Percentiles rank a stretch among this genome's conserved stretches.
phyloP scores from a whole-genome alignment of 2,797 vertebrate genomes.

The Urocyon cinereoargenteus region DNA sequence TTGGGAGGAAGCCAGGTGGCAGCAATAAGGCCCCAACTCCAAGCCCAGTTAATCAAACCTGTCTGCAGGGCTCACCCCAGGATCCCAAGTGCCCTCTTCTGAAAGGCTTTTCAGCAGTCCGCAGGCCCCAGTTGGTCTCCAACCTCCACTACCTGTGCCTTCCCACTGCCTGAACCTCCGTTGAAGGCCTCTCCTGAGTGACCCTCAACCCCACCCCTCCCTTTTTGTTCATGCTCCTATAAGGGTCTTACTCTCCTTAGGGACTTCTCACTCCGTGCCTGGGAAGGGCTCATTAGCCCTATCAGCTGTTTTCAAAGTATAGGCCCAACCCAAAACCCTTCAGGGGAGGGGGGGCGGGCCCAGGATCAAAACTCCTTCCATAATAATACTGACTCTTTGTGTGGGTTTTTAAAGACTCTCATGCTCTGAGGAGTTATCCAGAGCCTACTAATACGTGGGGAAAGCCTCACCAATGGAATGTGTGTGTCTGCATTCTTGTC shows the following conservation, averaged over 20 bases:
- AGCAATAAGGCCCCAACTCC: not conserved
- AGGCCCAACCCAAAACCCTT: not conserved
- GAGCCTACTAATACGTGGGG: not conserved
- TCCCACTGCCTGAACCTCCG: not conserved
- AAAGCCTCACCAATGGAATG: not conserved
- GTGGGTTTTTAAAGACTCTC: not conserved
- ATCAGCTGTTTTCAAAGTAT: not conserved
- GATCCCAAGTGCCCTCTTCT: not conserved
- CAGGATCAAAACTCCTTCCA: not conserved
- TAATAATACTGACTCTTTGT: not conserved
- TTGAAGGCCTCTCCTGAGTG: not conserved
- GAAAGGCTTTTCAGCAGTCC: not conserved
- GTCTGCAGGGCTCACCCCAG: not conserved
- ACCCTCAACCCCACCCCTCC: not conserved
- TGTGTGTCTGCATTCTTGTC: not conserved
- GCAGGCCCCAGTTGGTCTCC: not conserved
- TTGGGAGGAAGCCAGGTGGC: not conserved
- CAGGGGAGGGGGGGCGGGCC: too few relatives aligned
- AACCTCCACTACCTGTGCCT: not conserved
- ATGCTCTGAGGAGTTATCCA: not conserved
- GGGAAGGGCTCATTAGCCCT: not conserved
- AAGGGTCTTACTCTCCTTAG: not conserved
- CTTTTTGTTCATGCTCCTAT: not conserved
- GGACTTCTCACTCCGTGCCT: not conserved
- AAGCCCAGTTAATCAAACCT: not conserved